Conservation (phyloP, 2,888 invertebrate genomes). For the Netelia inedita region DNA sequence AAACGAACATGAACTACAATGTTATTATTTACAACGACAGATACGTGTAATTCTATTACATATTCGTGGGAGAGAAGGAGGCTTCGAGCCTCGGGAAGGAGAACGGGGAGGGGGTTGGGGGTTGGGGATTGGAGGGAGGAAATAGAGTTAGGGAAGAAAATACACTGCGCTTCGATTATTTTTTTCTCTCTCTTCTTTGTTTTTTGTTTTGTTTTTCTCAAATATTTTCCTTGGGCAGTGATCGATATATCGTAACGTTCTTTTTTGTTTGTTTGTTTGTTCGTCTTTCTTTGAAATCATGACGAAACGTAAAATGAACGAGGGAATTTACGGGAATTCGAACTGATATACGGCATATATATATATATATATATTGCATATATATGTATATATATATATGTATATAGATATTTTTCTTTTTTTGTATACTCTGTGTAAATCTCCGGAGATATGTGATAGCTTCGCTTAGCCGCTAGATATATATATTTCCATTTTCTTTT, state of each 20-base stretch:
- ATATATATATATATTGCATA: conserved; percentile 1
- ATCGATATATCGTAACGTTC: conserved; percentile 58
- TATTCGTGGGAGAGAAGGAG: conserved; percentile 5
- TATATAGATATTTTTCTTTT: conserved; percentile 3
- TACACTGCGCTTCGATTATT: conserved; percentile 62
- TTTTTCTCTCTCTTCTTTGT: background rate
- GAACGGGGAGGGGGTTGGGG: too few species aligned
- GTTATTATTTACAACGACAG: conserved; percentile 70
- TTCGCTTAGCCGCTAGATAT: conserved; percentile 51
- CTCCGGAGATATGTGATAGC: conserved; percentile 59
- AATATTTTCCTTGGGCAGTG: conserved; percentile 62
- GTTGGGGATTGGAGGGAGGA: too few species aligned
- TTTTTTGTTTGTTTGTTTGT: conserved; percentile 19
- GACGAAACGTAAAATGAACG: conserved; percentile 30
- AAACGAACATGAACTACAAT: conserved; percentile 66
- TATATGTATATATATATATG: conserved; percentile 2
- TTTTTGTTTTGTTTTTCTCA: too few species aligned
- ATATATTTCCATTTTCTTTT: conserved; percentile 22
- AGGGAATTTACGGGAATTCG: conserved; percentile 10
- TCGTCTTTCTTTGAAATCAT: background rate
- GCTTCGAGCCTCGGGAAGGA: background rate
- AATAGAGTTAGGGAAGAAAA: conserved; percentile 26
- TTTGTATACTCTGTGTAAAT: conserved; percentile 53
- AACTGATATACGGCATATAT: conserved; percentile 21
- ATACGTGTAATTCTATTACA: conserved; percentile 63